Evolutionary conservation across 2,797 vertebrate genomes (phyloP).

Genomic region (Halcyon smyrnensis): DNA sequence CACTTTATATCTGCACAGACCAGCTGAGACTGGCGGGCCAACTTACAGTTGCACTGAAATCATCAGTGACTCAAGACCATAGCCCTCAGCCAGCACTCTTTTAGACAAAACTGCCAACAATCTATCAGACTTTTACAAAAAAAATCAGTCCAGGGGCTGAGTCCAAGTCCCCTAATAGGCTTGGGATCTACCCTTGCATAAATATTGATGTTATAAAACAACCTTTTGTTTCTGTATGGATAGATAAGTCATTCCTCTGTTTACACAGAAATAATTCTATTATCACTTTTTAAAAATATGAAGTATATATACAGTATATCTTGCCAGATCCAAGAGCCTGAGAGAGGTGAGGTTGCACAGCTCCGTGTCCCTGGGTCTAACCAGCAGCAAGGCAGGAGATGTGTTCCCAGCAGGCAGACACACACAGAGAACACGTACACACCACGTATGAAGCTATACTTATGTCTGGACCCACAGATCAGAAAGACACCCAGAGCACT

Average conservation of each 20-base stretch:
- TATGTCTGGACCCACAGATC: rapidly evolving
- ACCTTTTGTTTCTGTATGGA: neutral
- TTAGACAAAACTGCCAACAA: neutral
- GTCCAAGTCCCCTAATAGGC: neutral
- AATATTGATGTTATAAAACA: neutral
- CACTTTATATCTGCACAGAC: neutral
- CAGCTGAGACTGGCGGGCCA: neutral
- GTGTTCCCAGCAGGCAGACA: neutral
- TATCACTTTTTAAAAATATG: neutral
- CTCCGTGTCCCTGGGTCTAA: rapidly evolving
- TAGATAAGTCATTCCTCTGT: neutral
- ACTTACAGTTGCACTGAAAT: neutral
- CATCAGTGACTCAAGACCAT: neutral
- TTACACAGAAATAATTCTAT: neutral
- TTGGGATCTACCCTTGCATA: neutral
- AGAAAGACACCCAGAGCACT: no score
- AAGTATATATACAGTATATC: neutral
- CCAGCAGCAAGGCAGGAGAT: neutral
- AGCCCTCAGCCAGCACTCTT: neutral
- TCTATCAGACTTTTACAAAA: neutral
- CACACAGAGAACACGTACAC: rapidly evolving
- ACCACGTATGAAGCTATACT: rapidly evolving
- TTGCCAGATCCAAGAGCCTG: neutral
- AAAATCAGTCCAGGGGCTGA: neutral
- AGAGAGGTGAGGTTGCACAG: neutral